These are phyloP conservation scores for Watsonalla cultraria DNA, from an alignment of 2,888 invertebrate genomes.

Conservation along the genomic window DNA sequence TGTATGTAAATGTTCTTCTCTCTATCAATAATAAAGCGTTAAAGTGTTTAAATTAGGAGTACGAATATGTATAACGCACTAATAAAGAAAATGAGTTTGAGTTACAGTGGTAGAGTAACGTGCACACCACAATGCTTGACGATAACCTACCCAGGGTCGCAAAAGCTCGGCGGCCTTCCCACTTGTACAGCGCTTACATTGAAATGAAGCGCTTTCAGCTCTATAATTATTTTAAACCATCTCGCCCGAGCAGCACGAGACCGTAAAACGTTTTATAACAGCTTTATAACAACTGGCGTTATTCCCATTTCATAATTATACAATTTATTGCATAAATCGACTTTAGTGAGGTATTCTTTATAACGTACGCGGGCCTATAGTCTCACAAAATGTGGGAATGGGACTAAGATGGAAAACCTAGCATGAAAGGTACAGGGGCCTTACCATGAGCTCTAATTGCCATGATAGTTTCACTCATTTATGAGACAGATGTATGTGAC, in stretches of 20 bases:
- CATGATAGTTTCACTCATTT: no score
- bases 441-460: no score
- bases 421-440: no score
- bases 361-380: no score
- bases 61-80: not conserved
- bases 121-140: not conserved
- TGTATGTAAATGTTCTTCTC: no score
- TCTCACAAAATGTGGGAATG: no score
- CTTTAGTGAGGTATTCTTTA: no score
- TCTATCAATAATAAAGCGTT: no score
- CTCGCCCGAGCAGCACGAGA: constrained; percentile 22
- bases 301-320: constrained; percentile 11
- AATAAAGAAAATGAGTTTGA: no score
- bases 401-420: no score
- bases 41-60: no score
- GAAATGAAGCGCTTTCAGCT: constrained; percentile 22
- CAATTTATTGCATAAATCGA: not conserved
- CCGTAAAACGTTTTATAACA: constrained; percentile 32
- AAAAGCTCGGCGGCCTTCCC: constrained; percentile 9
- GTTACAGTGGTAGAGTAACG: not conserved
- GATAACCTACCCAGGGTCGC: not conserved
- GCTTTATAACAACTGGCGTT: constrained; percentile 18
- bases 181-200: constrained; percentile 14
- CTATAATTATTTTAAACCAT: constrained; percentile 42
- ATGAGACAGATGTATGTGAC: no score